These are phyloP conservation scores for Centruroides vittatus DNA, from an alignment of 1,140 invertebrate genomes.

Conservation along the genomic window DNA sequence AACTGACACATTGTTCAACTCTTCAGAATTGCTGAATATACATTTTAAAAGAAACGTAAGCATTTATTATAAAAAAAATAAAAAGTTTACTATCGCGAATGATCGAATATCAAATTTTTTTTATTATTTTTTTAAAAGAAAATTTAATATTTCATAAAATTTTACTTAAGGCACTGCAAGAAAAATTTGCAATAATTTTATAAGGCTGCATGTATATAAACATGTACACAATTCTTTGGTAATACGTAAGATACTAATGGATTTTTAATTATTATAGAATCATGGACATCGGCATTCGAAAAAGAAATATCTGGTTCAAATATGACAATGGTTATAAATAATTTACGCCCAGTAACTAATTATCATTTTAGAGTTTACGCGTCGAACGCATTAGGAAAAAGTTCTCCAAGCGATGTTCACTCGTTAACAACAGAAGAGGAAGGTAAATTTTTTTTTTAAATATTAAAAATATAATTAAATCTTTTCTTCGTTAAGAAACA, in stretches of 20 bases:
- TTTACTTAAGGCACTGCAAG: too few relatives aligned
- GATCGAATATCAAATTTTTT: too few relatives aligned
- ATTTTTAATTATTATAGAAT: background rate
- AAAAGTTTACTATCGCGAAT: too few relatives aligned
- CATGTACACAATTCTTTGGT: too few relatives aligned
- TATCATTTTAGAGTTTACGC: slow-evolving; percentile 86
- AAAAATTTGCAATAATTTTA: too few relatives aligned
- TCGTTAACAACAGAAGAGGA: slow-evolving; percentile 90
- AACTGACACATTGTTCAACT: too few relatives aligned
- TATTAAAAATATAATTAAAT: background rate
- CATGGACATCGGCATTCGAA: slow-evolving; percentile 4
- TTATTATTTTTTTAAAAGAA: too few relatives aligned
- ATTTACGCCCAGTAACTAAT: slow-evolving; percentile 67
- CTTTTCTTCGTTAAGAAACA: background rate
- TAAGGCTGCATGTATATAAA: too few relatives aligned
- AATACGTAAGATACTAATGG: too few relatives aligned
- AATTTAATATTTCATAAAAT: too few relatives aligned
- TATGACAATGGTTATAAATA: slow-evolving; percentile 34
- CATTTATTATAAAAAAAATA: background rate
- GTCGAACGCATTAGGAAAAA: slow-evolving; percentile 82
- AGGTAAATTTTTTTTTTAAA: slow-evolving; percentile 30
- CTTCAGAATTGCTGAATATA: background rate
- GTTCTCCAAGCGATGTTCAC: slow-evolving; percentile 76
- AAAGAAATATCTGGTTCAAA: slow-evolving; percentile 31
- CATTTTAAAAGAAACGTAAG: background rate